Base-by-base conservation (phyloP, 2,113 vertebrate species). In the Turnix velox region DNA sequence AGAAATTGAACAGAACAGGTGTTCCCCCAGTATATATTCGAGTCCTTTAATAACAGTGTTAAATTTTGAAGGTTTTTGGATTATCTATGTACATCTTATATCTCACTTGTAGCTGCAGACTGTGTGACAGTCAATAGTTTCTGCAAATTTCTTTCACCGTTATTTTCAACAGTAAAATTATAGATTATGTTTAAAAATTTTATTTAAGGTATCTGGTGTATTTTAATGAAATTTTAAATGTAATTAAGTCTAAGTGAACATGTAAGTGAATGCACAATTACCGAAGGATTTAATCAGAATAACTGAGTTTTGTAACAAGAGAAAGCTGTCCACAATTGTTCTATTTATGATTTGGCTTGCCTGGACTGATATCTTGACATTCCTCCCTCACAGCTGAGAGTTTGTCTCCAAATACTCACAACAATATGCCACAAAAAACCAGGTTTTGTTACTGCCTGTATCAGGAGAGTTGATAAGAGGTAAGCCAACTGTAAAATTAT, bases 271-370 rank as follows among this genome's bases (percentile, higher is more conserved):
- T 18, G 16, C 28, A 74, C 39, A 76, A 9, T 28, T 19, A 37
- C 23, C 51, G 30, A 45, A 65, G 16, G 18, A 67, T 65, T 82
- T 87, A 3, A 77, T 52, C 18, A 63, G 39, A 69, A 87, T 19
- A 96, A 72, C 45, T 74, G 39, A 87, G 65, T 79, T 96, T 71
- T 73, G 58, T 67, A 89, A 85, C 43, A 82, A 58, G 35, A 94
- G 51, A 94, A 91, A 87, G 43, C 24, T 63, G 59, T 73, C 49
- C 31, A 90, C 42, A 89, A 76, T 48, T 76, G n/a, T 69, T 94
- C 66, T 42, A 71, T 51, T 88, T 84, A 90, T 88, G 78, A 4
- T 9, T 6, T 63, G 52, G 11, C 69, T 95, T 0, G 7, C 43
- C 37, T 94, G 23, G 25, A 33, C 61, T 77, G 59, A 76, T 52